A percentile compares a stretch with the other conserved stretches of the same genome.
Conservation (phyloP, 2,113 vertebrate genomes). For the Ursus arctos region DNA sequence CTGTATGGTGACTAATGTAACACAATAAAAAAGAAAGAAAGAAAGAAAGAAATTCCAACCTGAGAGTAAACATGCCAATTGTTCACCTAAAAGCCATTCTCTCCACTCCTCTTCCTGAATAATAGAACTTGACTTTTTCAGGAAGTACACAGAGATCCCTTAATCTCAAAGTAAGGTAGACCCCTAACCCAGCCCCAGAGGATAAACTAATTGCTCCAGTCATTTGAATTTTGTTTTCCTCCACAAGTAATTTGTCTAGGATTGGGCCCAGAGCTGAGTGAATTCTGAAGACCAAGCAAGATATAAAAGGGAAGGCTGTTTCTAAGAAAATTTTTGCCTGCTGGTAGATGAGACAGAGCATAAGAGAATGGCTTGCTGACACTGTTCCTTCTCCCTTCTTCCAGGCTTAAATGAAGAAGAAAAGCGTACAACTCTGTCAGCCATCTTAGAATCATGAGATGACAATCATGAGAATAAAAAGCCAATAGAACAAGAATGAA, state of each 20-base stretch:
- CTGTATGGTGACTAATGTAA: too few species aligned
- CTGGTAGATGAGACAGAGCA: neutral
- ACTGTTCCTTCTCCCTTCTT: neutral
- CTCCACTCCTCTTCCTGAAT: neutral
- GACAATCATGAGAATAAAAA: conserved; percentile 29
- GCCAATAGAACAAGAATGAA: neutral
- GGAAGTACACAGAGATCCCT: neutral
- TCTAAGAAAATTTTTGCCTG: conserved; percentile 20
- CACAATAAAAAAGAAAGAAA: too few species aligned
- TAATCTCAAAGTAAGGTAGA: neutral
- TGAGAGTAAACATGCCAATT: conserved; percentile 4
- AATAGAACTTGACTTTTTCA: neutral
- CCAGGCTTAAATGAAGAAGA: conserved; percentile 13
- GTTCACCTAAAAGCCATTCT: conserved; percentile 15
- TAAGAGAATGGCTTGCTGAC: neutral
- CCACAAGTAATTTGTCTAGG: neutral
- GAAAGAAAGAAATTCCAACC: neutral
- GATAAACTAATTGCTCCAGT: neutral
- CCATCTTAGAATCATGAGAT: neutral
- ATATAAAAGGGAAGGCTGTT: neutral
- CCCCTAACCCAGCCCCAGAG: neutral
- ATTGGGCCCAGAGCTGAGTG: neutral
- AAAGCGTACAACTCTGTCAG: neutral
- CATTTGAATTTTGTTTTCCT: conserved; percentile 27
- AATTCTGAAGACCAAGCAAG: neutral